phyloP scores from a whole-genome alignment of 2,888 invertebrate genomes.

The Drosophila vallismaia region DNA sequence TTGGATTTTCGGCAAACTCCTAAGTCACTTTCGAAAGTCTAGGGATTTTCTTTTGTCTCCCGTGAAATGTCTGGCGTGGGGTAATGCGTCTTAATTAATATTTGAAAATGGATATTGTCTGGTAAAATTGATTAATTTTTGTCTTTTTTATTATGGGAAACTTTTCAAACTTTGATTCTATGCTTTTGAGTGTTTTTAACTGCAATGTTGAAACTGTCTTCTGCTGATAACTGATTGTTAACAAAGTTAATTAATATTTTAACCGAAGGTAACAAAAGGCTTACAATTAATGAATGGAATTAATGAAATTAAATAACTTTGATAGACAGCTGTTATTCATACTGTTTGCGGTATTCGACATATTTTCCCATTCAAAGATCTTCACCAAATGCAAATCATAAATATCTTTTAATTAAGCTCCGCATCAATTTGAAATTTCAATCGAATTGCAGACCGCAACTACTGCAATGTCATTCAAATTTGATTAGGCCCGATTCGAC shows the following conservation, averaged over 20 bases:
- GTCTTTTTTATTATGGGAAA: neutral
- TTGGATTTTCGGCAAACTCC: constrained; percentile 52
- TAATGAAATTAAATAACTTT: neutral
- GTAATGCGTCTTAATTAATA: constrained; percentile 33
- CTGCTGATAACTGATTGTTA: neutral
- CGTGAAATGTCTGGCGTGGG: constrained; percentile 17
- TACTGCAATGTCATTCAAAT: constrained; percentile 20
- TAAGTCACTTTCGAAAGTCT: constrained; percentile 36
- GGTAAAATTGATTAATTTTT: no score
- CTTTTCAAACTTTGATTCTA: neutral
- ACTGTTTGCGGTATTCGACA: neutral
- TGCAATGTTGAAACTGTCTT: no score
- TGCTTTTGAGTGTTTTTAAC: neutral
- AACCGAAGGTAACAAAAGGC: neutral
- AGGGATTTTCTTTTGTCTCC: constrained; percentile 13
- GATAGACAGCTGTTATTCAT: constrained; percentile 4
- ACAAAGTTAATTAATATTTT: neutral
- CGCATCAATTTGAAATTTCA: constrained; percentile 5
- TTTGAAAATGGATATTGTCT: neutral
- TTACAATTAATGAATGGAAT: neutral
- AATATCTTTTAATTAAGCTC: constrained; percentile 31
- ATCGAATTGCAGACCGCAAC: constrained; percentile 1
- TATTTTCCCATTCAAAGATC: constrained; percentile 5
- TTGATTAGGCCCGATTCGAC: constrained; percentile 23
- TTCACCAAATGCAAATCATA: constrained; percentile 17